These are phyloP conservation scores for Alouatta caraya DNA, from an alignment of 2,797 vertebrate genomes.

Conservation along the genomic window DNA sequence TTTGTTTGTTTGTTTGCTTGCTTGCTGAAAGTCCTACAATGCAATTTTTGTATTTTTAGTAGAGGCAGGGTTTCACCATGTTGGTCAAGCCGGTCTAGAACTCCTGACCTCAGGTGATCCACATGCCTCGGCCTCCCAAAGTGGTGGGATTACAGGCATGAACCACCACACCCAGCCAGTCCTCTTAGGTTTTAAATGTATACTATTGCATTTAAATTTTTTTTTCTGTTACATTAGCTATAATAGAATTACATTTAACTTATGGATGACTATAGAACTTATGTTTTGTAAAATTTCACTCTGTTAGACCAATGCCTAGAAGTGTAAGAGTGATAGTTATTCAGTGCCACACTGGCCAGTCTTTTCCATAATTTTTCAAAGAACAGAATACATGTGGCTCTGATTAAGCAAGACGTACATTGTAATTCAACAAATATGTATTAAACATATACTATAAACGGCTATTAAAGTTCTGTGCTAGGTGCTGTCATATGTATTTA, in stretches of 20 bases:
- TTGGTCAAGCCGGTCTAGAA: too few species aligned
- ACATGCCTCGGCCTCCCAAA: not conserved
- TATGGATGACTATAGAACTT: not conserved
- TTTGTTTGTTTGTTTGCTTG: too few species aligned
- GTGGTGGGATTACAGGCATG: not conserved
- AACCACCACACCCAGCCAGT: not conserved
- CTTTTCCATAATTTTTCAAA: not conserved
- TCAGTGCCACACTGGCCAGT: not conserved
- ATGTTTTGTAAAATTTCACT: not conserved
- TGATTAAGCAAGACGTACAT: constrained; percentile 11
- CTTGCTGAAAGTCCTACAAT: too few species aligned
- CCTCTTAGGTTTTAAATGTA: not conserved
- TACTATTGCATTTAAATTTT: not conserved
- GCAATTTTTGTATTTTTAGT: too few species aligned
- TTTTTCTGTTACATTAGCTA: not conserved
- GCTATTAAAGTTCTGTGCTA: not conserved
- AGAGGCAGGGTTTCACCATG: too few species aligned
- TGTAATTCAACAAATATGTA: not conserved
- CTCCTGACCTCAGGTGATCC: too few species aligned
- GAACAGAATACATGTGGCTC: not conserved
- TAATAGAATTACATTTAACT: constrained; percentile 31
- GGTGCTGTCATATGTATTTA: not conserved
- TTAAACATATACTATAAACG: not conserved
- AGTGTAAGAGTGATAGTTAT: not conserved
- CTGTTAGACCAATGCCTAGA: not conserved